Evolutionary conservation across 2,113 vertebrate species (phyloP).

Genomic region (Channa maculata): DNA sequence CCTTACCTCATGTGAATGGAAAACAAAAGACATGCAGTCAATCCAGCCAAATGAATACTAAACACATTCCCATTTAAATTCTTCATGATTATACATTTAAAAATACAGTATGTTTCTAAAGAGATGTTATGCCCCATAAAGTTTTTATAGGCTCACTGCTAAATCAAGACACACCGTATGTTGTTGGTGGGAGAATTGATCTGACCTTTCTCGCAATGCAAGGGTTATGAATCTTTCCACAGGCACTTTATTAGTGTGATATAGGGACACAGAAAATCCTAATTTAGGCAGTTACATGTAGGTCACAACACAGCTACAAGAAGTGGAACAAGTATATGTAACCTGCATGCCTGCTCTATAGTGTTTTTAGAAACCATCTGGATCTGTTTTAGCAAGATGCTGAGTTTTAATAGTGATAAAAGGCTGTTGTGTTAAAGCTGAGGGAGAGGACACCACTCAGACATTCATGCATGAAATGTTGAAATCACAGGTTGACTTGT

Average conservation of each 20-base stretch:
- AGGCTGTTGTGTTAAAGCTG: not conserved
- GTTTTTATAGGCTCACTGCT: slow-evolving; percentile 36
- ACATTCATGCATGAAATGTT: not conserved
- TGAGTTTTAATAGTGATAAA: not conserved
- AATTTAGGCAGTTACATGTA: slow-evolving; percentile 69
- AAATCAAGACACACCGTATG: slow-evolving; percentile 74
- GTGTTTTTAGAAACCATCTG: slow-evolving; percentile 38
- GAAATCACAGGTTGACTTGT: not conserved
- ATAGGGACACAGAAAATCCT: slow-evolving; percentile 62
- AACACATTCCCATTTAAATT: slow-evolving; percentile 61
- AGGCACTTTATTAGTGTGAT: slow-evolving; percentile 73
- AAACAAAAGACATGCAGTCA: slow-evolving; percentile 72
- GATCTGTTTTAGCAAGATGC: not conserved
- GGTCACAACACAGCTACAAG: slow-evolving; percentile 60
- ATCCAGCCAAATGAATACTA: slow-evolving; percentile 62
- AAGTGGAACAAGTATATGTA: slow-evolving; percentile 48
- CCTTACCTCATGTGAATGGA: slow-evolving; percentile 63
- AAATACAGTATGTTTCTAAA: slow-evolving; percentile 55
- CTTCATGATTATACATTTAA: slow-evolving; percentile 62
- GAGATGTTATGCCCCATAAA: slow-evolving; percentile 30
- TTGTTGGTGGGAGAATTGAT: slow-evolving; percentile 71
- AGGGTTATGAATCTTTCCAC: slow-evolving; percentile 75
- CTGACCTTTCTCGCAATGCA: slow-evolving; percentile 75
- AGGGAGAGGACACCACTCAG: not conserved
- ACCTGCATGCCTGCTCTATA: not conserved